A percentile compares a stretch with the other conserved stretches of the same genome.
These are phyloP conservation scores for Botia kubotai DNA, from an alignment of 2,797 vertebrate genomes.

Conservation along the genomic window DNA sequence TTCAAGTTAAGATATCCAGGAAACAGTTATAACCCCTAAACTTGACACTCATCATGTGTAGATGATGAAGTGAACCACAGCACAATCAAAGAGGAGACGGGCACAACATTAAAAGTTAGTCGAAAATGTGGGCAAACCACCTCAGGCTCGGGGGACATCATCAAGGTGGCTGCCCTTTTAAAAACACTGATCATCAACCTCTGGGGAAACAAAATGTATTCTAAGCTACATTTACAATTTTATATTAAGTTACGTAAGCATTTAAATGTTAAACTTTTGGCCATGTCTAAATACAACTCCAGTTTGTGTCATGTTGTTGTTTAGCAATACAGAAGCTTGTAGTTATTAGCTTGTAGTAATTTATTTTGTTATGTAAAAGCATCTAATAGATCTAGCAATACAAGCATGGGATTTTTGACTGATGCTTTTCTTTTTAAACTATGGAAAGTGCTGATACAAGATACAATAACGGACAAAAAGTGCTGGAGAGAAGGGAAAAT, in stretches of 20 bases:
- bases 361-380: too few species aligned
- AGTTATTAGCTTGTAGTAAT: too few species aligned
- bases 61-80: slow-evolving; percentile 22
- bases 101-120: neutral
- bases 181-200: too few species aligned
- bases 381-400: too few species aligned
- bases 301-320: too few species aligned
- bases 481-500: slow-evolving; percentile 23
- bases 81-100: slow-evolving; percentile 13
- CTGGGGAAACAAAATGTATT: too few species aligned
- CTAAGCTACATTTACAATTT: too few species aligned
- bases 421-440: neutral
- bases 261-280: too few species aligned
- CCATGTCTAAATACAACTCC: too few species aligned
- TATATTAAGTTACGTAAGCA: too few species aligned
- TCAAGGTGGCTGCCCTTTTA: neutral
- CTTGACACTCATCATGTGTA: slow-evolving; percentile 51
- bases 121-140: neutral
- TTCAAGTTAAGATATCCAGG: slow-evolving; percentile 40
- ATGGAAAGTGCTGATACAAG: neutral
- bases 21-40: slow-evolving; percentile 25
- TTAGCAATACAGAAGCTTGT: too few species aligned
- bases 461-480: neutral
- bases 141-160: neutral
- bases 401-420: too few species aligned